phyloP scores from a whole-genome alignment of 35 echinoderm and acorn worm species.

The Holothuria glaberrima region DNA sequence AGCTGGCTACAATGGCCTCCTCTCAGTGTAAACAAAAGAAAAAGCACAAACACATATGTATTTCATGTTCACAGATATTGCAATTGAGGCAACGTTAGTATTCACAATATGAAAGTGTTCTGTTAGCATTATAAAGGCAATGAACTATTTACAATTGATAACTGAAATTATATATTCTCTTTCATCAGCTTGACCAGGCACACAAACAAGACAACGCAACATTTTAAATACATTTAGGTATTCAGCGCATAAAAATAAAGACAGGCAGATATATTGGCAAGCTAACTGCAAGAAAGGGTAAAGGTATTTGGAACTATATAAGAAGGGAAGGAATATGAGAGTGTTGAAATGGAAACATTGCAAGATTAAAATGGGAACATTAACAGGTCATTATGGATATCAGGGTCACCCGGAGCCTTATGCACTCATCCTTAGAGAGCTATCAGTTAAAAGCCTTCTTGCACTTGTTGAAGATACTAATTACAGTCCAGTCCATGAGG shows the following conservation, averaged over 20 bases:
- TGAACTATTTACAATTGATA: constrained; percentile 18
- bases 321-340: too few species aligned
- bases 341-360: too few species aligned
- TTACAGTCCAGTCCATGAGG: too few species aligned
- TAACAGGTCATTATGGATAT: too few species aligned
- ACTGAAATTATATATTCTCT: constrained; percentile 26
- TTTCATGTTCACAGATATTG: constrained; percentile 43
- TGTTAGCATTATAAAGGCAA: constrained; percentile 44
- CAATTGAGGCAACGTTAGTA: constrained; percentile 42
- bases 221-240: neutral
- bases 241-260: neutral
- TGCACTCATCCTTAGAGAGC: too few species aligned
- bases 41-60: neutral
- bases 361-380: too few species aligned
- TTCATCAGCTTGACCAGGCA: constrained; percentile 16
- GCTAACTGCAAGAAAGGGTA: neutral
- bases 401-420: too few species aligned
- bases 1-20: too few species aligned
- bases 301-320: neutral
- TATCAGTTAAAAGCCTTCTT: too few species aligned
- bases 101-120: constrained; percentile 49
- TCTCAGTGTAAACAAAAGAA: neutral
- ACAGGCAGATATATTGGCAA: constrained; percentile 6
- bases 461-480: too few species aligned
- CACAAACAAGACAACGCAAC: constrained; percentile 14